Conservation (phyloP, 2,888 invertebrate species). For the Heliconius ismenius region DNA sequence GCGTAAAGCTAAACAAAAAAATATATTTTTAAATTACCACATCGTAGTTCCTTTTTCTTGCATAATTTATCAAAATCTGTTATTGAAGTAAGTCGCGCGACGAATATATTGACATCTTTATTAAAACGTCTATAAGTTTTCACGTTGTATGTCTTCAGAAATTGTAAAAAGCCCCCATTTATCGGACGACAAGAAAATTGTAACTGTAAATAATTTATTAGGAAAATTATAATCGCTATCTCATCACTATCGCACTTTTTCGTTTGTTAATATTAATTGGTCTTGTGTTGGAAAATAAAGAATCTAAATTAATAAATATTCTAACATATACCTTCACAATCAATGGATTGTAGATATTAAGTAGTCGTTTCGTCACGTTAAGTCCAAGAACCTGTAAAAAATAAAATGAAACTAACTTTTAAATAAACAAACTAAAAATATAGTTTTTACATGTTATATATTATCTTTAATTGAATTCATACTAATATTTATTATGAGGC, state of each 20-base stretch:
- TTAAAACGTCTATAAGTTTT: conserved; percentile 54
- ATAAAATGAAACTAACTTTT: neutral
- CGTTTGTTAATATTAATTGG: too few relatives aligned
- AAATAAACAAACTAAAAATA: neutral
- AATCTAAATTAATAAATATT: conserved; percentile 17
- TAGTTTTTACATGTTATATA: too few relatives aligned
- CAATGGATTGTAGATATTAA: conserved; percentile 62
- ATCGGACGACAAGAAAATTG: conserved; percentile 57
- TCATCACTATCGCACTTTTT: too few relatives aligned
- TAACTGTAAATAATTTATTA: conserved; percentile 48
- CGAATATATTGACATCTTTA: conserved; percentile 51
- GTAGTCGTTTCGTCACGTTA: conserved; percentile 62
- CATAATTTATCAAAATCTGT: conserved; percentile 59
- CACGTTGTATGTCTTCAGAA: conserved; percentile 56
- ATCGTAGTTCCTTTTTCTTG: conserved; percentile 48
- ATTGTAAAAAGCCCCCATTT: conserved; percentile 50
- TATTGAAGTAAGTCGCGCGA: conserved; percentile 53
- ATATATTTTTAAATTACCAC: conserved; percentile 50
- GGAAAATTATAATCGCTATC: too few relatives aligned
- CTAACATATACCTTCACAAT: conserved; percentile 58
- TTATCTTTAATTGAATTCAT: too few relatives aligned
- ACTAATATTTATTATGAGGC: too few relatives aligned
- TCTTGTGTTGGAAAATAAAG: neutral
- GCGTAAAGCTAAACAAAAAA: neutral
- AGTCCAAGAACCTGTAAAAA: conserved; percentile 63